phyloP scores from a whole-genome alignment of 2,888 invertebrate genomes.

The Cotesia congregata region DNA sequence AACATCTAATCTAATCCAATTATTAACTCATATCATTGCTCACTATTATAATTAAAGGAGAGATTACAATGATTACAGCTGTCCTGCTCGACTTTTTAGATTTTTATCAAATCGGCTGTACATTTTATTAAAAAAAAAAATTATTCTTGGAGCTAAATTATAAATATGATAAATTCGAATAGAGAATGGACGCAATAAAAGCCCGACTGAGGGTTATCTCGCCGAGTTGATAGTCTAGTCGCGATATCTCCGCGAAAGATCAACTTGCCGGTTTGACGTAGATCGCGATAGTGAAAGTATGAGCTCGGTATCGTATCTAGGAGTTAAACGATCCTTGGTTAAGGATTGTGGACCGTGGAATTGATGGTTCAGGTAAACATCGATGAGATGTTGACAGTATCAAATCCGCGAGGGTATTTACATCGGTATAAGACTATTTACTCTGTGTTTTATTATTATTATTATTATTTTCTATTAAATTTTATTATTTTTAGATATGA shows the following conservation, averaged over 20 bases:
- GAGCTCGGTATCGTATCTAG: no score
- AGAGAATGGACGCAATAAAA: not conserved
- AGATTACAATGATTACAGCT: not conserved
- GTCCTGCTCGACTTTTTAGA: not conserved
- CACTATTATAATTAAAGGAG: not conserved
- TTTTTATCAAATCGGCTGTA: no score
- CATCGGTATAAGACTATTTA: not conserved
- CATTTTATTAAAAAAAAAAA: no score
- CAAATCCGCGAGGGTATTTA: conserved; percentile 11
- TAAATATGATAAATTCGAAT: not conserved
- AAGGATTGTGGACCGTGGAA: not conserved
- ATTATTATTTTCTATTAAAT: not conserved
- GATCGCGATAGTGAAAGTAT: conserved; percentile 23
- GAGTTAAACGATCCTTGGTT: no score
- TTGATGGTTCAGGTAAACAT: conserved; percentile 34
- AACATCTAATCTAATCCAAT: not conserved
- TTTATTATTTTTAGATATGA: no score
- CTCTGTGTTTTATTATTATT: not conserved
- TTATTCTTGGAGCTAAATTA: not conserved
- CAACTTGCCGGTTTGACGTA: conserved; percentile 29
- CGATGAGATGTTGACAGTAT: conserved; percentile 37
- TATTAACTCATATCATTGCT: not conserved
- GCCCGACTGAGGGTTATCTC: not conserved
- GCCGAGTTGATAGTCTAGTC: not conserved
- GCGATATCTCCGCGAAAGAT: conserved; percentile 23